Conservation (phyloP, 2,113 vertebrate species). For the Zootoca vivipara region DNA sequence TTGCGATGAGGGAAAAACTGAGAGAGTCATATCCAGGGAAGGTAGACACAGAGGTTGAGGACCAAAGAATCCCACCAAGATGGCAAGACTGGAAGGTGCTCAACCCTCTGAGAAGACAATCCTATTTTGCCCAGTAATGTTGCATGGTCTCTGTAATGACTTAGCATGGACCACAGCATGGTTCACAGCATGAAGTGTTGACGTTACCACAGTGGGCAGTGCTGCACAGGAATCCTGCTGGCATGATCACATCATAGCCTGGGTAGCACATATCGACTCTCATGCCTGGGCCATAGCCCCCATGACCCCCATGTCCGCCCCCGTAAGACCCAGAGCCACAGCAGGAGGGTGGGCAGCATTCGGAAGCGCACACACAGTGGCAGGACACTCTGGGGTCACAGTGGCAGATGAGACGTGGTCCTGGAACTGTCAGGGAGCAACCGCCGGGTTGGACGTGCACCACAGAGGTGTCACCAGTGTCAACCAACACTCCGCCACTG, state of each 20-base stretch:
- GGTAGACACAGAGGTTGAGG: not conserved
- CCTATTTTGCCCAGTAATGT: no score
- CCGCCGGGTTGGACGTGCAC: no score
- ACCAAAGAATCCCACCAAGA: not conserved
- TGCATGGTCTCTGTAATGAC: no score
- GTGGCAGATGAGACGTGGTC: not conserved
- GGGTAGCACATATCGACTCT: no score
- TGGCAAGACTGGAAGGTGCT: not conserved
- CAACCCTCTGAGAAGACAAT: not conserved
- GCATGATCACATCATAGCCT: no score
- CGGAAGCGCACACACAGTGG: not conserved
- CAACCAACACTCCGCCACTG: not conserved
- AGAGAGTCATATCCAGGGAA: not conserved
- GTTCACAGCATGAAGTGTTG: no score
- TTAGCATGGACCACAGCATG: not conserved
- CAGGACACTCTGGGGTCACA: not conserved
- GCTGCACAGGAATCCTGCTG: no score
- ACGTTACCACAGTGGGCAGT: no score
- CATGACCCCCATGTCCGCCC: not conserved
- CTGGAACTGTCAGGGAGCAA: not conserved
- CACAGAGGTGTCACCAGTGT: no score
- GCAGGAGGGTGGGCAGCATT: not conserved
- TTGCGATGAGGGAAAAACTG: not conserved
- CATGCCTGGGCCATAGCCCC: no score
- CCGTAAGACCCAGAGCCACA: not conserved